These are phyloP conservation scores for Brenthis hecate DNA, from an alignment of 2,888 invertebrate genomes.

Conservation along the genomic window DNA sequence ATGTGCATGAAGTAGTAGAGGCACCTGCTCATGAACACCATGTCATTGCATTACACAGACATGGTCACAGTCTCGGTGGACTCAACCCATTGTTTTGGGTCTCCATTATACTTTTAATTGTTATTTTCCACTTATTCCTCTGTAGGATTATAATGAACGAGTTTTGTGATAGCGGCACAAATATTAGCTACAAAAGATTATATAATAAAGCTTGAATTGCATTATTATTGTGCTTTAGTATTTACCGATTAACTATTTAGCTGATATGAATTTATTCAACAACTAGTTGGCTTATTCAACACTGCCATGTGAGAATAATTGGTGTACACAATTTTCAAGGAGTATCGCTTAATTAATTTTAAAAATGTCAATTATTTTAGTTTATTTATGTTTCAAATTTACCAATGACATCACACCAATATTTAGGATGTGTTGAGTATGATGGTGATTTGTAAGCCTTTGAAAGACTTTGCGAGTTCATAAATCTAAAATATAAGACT, in stretches of 20 bases:
- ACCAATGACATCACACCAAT: background rate
- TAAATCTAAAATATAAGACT: no score
- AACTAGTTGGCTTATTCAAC: conserved; percentile 16
- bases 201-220: conserved; percentile 85
- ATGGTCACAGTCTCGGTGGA: conserved; percentile 94
- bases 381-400: background rate
- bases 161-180: conserved; percentile 89
- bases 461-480: no score
- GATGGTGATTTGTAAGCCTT: no score
- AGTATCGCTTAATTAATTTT: background rate
- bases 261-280: conserved; percentile 5
- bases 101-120: conserved; percentile 92
- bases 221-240: conserved; percentile 8
- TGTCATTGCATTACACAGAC: conserved; percentile 94
- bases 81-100: conserved; percentile 96
- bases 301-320: conserved; percentile 30
- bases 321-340: background rate
- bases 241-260: conserved; percentile 6
- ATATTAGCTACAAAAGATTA: conserved; percentile 85
- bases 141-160: conserved; percentile 95
- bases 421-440: background rate
- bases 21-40: conserved; percentile 96
- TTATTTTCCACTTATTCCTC: conserved; percentile 95
- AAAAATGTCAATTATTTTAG: background rate
- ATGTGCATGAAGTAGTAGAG: conserved; percentile 91